phyloP scores from a whole-genome alignment of 2,888 invertebrate species.

The Ophion ellenae region DNA sequence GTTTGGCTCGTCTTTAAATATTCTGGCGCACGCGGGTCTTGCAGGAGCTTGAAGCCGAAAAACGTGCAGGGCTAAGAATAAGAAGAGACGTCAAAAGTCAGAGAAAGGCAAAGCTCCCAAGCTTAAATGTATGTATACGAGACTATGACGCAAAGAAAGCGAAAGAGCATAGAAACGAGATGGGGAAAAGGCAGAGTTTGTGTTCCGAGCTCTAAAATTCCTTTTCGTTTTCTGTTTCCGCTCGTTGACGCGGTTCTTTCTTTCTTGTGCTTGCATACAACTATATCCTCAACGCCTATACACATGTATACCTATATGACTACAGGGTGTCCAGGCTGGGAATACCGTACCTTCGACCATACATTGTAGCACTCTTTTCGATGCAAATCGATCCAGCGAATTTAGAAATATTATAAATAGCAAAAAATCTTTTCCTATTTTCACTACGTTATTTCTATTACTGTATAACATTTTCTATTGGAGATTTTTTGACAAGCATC shows the following conservation, averaged over 20 bases:
- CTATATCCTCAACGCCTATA: not conserved
- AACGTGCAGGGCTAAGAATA: constrained; percentile 29
- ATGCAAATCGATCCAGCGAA: not conserved
- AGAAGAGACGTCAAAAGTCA: constrained; percentile 41
- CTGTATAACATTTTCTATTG: too few species aligned
- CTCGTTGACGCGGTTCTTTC: constrained; percentile 19
- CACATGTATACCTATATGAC: not conserved
- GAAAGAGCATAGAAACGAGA: constrained; percentile 11
- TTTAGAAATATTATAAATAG: not conserved
- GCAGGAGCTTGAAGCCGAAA: constrained; percentile 31
- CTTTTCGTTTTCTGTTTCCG: constrained; percentile 58
- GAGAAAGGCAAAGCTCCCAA: constrained; percentile 35
- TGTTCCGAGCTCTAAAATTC: constrained; percentile 12
- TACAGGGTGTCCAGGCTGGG: not conserved
- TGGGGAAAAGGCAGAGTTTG: constrained; percentile 26
- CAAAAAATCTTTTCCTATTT: too few species aligned
- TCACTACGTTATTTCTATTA: too few species aligned
- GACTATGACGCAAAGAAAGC: constrained; percentile 15
- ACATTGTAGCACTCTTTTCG: too few species aligned
- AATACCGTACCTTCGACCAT: too few species aligned
- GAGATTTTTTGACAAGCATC: too few species aligned
- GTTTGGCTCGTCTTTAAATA: constrained; percentile 46
- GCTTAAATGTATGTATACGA: not conserved
- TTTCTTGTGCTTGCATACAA: constrained; percentile 12
- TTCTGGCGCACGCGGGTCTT: constrained; percentile 3